These are phyloP conservation scores for Sesamia inferens DNA, from an alignment of 2,888 invertebrate genomes.

Conservation along the genomic window DNA sequence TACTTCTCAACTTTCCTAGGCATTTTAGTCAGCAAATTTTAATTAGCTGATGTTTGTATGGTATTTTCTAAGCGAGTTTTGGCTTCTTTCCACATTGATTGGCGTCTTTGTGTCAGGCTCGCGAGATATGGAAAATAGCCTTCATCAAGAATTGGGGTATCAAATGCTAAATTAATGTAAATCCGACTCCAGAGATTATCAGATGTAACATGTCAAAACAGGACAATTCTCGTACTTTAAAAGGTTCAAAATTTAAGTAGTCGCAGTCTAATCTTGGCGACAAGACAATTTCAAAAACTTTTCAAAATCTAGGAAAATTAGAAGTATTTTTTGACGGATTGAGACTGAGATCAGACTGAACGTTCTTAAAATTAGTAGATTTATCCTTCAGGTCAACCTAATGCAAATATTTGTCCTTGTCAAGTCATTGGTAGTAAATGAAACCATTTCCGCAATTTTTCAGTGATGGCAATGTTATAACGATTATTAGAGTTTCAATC, in stretches of 20 bases:
- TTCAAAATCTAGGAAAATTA: too few relatives aligned
- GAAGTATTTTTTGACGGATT: too few relatives aligned
- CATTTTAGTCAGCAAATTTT: neutral
- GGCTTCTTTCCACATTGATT: neutral
- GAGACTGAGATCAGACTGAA: too few relatives aligned
- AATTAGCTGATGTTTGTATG: neutral
- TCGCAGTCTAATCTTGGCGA: too few relatives aligned
- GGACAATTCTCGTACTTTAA: too few relatives aligned
- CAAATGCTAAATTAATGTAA: neutral
- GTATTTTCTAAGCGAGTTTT: neutral
- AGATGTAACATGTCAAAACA: too few relatives aligned
- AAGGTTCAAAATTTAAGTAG: too few relatives aligned
- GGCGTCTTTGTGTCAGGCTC: neutral
- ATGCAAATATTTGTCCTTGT: constrained; percentile 20
- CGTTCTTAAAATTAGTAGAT: too few relatives aligned
- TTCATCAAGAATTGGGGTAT: neutral
- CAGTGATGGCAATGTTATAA: constrained; percentile 21
- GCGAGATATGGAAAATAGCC: neutral
- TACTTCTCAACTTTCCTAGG: too few relatives aligned
- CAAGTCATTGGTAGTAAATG: constrained; percentile 28
- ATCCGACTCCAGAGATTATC: neutral
- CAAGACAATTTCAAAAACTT: too few relatives aligned
- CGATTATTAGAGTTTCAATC: constrained; percentile 32
- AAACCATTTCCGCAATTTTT: constrained; percentile 36
- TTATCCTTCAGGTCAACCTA: neutral